These are phyloP conservation scores for Hylaeus anthracinus DNA, from an alignment of 1,140 invertebrate genomes.

Conservation along the genomic window DNA sequence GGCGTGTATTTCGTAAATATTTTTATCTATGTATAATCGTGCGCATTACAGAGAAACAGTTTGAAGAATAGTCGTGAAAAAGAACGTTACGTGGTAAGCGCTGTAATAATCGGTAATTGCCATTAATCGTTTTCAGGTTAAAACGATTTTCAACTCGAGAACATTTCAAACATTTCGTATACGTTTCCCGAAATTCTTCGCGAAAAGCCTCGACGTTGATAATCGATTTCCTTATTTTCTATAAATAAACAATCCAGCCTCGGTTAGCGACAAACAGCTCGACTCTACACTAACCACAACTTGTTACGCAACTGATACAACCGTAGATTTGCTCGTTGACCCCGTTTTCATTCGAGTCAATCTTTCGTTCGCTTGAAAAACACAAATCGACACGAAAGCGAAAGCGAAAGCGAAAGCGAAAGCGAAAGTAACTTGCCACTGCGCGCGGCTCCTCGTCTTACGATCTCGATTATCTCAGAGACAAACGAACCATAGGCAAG, in stretches of 20 bases:
- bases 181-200: background rate
- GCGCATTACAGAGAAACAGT: background rate
- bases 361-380: slow-evolving; percentile 33
- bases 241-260: slow-evolving; percentile 34
- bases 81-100: background rate
- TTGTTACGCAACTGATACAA: slow-evolving; percentile 38
- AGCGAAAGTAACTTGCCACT: slow-evolving; percentile 33
- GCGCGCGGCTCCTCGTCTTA: slow-evolving; percentile 3
- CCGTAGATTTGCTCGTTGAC: slow-evolving; percentile 47
- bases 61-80: background rate
- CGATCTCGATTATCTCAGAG: background rate
- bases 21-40: slow-evolving; percentile 43
- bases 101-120: too few species aligned
- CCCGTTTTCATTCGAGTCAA: slow-evolving; percentile 28
- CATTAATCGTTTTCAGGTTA: too few species aligned
- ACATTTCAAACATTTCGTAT: too few species aligned
- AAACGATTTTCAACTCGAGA: too few species aligned
- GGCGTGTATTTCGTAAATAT: slow-evolving; percentile 41
- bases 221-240: slow-evolving; percentile 33
- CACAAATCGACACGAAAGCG: slow-evolving; percentile 37
- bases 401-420: slow-evolving; percentile 42
- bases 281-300: slow-evolving; percentile 4
- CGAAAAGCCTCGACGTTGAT: background rate
- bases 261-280: slow-evolving; percentile 12
- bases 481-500: too few species aligned